phyloP scores from a whole-genome alignment of 2,888 invertebrate species.

The Ligdia adustata region DNA sequence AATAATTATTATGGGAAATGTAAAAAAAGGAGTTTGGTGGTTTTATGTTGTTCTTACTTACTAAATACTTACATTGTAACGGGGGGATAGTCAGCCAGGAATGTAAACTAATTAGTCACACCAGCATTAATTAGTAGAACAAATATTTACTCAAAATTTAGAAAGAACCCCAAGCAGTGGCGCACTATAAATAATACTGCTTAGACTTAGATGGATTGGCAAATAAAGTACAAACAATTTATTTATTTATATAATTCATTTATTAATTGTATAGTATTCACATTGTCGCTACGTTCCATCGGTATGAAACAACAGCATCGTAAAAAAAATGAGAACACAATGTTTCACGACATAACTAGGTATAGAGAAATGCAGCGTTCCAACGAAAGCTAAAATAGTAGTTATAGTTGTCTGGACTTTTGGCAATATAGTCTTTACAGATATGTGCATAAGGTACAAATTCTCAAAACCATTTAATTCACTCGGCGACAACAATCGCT shows the following conservation, averaged over 20 bases:
- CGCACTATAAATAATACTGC: too few relatives aligned
- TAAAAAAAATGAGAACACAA: conserved; percentile 81
- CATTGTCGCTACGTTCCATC: conserved; percentile 78
- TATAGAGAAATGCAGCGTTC: conserved; percentile 78
- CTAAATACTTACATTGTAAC: too few relatives aligned
- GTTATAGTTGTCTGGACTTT: background rate
- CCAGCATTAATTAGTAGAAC: too few relatives aligned
- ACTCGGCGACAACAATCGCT: too few relatives aligned
- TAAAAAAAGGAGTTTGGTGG: too few relatives aligned
- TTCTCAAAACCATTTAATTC: background rate
- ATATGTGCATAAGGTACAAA: background rate
- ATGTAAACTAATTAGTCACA: too few relatives aligned
- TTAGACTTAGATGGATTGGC: too few relatives aligned
- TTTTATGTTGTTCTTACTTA: too few relatives aligned
- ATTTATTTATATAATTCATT: conserved; percentile 81
- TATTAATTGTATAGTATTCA: conserved; percentile 83
- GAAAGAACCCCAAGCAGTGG: too few relatives aligned
- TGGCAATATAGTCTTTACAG: background rate
- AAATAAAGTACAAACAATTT: conserved; percentile 42
- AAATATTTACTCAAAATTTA: too few relatives aligned
- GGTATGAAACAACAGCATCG: conserved; percentile 74
- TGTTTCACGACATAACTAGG: conserved; percentile 71
- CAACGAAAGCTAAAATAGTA: conserved; percentile 63
- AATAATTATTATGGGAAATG: too few relatives aligned
- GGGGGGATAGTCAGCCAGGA: too few relatives aligned